Conservation (phyloP, 2,797 vertebrate species). For the Cheirogaleus major region DNA sequence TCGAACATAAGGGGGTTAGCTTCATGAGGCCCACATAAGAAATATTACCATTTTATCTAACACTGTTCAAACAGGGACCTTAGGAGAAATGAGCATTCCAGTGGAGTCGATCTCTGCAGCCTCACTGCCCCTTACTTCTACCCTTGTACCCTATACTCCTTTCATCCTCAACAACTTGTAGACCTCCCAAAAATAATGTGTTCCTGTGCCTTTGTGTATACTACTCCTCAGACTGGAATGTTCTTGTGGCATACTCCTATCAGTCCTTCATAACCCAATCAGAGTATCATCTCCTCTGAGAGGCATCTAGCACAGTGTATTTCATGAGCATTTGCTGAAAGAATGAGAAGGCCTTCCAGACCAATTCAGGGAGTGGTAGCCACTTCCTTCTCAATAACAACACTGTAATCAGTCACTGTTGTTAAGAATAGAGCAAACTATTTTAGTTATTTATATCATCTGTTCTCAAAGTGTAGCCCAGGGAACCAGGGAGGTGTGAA, state of each 20-base stretch:
- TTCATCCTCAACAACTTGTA: background rate
- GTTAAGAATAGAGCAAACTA: background rate
- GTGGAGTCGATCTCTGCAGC: background rate
- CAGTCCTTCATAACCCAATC: background rate
- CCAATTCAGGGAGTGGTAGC: background rate
- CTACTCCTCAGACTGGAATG: background rate
- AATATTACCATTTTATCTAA: background rate
- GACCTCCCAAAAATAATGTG: background rate
- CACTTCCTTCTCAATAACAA: background rate
- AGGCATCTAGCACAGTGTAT: background rate
- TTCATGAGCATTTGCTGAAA: background rate
- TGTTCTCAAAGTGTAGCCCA: background rate
- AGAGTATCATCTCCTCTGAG: background rate
- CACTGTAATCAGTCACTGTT: background rate
- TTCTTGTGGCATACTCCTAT: background rate
- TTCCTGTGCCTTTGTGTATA: background rate
- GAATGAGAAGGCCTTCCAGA: background rate
- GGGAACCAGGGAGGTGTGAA: background rate
- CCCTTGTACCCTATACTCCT: background rate
- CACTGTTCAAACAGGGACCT: background rate
- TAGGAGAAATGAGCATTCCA: background rate
- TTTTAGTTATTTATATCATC: background rate
- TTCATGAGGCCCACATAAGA: background rate
- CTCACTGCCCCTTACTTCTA: background rate
- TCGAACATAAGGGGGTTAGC: background rate